Percentiles rank a stretch among this genome's conserved stretches.
phyloP scores from a whole-genome alignment of 2,888 invertebrate genomes.

The Brenthis hecate region DNA sequence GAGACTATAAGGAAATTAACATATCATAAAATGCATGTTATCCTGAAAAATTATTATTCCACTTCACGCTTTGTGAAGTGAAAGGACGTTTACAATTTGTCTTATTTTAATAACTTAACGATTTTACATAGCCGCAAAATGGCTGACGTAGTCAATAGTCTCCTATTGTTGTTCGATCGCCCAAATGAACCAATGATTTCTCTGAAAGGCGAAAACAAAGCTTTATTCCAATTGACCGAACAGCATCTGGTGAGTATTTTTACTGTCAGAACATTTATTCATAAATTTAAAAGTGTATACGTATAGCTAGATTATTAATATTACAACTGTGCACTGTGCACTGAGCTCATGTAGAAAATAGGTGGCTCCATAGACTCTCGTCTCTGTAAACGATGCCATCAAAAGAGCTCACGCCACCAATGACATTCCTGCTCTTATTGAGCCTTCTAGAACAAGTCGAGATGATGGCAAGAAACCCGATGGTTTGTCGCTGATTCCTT shows the following conservation, averaged over 20 bases:
- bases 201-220: slow-evolving; percentile 83
- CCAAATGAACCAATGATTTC: slow-evolving; percentile 84
- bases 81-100: slow-evolving; percentile 27
- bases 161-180: slow-evolving; percentile 81
- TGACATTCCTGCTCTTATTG: no score
- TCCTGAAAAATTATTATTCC: not conserved
- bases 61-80: slow-evolving; percentile 61
- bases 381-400: no score
- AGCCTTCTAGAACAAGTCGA: no score
- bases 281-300: not conserved
- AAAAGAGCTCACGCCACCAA: no score
- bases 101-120: not conserved
- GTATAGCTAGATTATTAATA: not conserved
- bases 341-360: no score
- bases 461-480: no score
- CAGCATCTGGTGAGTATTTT: slow-evolving; percentile 82
- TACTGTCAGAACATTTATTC: slow-evolving; percentile 8
- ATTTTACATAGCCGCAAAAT: slow-evolving; percentile 47
- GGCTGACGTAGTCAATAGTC: slow-evolving; percentile 50
- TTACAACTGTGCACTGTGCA: not conserved
- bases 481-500: no score
- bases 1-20: slow-evolving; percentile 8
- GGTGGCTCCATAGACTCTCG: no score
- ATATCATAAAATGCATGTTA: not conserved
- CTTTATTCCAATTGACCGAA: slow-evolving; percentile 83